Conservation (phyloP, 2,113 vertebrate species). For the Pollimyrus isidori region DNA sequence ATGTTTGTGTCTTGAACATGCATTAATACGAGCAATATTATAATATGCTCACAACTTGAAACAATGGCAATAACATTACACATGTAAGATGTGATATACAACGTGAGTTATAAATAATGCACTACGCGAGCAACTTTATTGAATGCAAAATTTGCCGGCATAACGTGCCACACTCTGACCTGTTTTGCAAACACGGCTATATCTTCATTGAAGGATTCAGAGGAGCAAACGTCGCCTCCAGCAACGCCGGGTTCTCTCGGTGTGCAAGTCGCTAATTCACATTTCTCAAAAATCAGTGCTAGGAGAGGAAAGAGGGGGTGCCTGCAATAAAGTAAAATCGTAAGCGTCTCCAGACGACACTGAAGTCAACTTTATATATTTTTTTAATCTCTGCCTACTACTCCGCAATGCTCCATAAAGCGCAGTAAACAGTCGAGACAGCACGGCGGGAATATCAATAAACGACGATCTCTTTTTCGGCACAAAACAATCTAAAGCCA, state of each 20-base stretch:
- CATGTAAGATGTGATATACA: background rate
- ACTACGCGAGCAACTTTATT: background rate
- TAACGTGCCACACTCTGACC: constrained; percentile 68
- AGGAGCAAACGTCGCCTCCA: constrained; percentile 97
- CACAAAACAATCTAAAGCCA: background rate
- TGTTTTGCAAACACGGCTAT: constrained; percentile 99
- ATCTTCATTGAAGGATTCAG: constrained; percentile 99
- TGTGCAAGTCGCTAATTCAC: constrained; percentile 99
- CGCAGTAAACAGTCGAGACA: background rate
- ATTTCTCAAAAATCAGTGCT: constrained; percentile 99
- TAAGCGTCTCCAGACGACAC: constrained; percentile 55
- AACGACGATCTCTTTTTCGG: background rate
- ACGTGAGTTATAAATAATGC: background rate
- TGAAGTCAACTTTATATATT: background rate
- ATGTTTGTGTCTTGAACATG: background rate
- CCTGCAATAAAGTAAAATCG: constrained; percentile 81
- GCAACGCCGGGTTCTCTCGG: constrained; percentile 98
- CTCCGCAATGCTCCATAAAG: background rate
- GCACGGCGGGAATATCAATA: background rate
- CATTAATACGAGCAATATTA: constrained; percentile 15
- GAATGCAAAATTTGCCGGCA: background rate
- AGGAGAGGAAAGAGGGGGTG: constrained; percentile 98
- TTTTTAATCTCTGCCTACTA: background rate
- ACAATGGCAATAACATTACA: background rate
- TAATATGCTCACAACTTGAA: background rate